Percentiles rank a stretch among this genome's conserved stretches.
These are phyloP conservation scores for Thecophora atra DNA, from an alignment of 2,888 invertebrate genomes.

Conservation along the genomic window DNA sequence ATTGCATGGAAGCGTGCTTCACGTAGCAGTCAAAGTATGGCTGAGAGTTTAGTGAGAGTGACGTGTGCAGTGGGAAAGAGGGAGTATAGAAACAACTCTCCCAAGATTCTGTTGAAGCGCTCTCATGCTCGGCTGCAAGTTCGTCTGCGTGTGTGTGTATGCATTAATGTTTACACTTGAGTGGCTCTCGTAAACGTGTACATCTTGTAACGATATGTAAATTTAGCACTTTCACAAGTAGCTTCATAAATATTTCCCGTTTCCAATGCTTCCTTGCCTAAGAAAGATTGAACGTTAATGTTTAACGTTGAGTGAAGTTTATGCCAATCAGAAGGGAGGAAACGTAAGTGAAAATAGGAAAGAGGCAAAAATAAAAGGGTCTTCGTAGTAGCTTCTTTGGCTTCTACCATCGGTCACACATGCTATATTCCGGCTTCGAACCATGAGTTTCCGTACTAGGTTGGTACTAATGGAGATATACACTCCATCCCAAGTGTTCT, in stretches of 20 bases:
- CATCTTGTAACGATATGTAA: slow-evolving; percentile 12
- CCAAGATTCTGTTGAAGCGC: not conserved
- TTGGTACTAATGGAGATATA: no score
- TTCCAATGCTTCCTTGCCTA: not conserved
- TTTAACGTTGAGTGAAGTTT: no score
- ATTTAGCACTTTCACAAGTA: not conserved
- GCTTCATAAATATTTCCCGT: not conserved
- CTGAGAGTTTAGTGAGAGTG: no score
- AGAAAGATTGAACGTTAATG: no score
- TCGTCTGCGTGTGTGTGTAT: slow-evolving; percentile 12
- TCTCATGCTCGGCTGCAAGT: not conserved
- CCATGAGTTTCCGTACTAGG: no score
- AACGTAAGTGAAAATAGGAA: no score
- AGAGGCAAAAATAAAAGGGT: no score
- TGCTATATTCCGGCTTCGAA: no score
- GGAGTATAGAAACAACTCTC: not conserved
- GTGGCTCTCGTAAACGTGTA: not conserved
- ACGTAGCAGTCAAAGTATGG: not conserved
- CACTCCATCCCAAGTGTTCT: no score
- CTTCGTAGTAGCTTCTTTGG: no score
- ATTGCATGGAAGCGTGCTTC: not conserved
- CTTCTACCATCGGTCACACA: no score
- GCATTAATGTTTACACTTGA: not conserved
- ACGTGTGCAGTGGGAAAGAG: not conserved
- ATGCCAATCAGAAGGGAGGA: no score